A percentile compares a stretch with the other conserved stretches of the same genome.
These are phyloP conservation scores for Hedya salicella DNA, from an alignment of 2,888 invertebrate genomes.

Conservation along the genomic window DNA sequence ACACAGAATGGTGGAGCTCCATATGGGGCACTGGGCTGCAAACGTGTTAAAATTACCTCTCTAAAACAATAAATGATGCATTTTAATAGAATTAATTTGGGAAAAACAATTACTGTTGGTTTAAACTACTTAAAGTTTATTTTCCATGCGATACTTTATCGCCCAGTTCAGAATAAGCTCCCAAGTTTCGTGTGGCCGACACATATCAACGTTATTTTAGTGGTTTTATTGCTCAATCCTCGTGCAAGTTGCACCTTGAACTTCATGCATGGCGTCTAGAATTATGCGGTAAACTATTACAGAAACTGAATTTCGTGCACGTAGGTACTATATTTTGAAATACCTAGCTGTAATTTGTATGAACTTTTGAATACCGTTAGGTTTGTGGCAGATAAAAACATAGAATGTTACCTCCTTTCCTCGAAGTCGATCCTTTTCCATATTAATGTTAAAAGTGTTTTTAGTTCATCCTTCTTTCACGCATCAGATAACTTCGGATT, in stretches of 20 bases:
- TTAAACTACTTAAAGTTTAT: neutral
- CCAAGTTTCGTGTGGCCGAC: slow-evolving; percentile 27
- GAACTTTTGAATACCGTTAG: too few relatives aligned
- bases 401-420: too few relatives aligned
- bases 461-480: too few relatives aligned
- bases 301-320: neutral
- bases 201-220: slow-evolving; percentile 44
- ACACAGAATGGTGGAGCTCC: too few relatives aligned
- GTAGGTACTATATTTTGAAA: slow-evolving; percentile 13
- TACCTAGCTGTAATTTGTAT: neutral
- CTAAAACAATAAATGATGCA: too few relatives aligned
- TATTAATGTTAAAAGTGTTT: too few relatives aligned
- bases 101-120: neutral
- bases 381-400: neutral
- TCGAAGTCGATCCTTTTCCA: too few relatives aligned
- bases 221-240: slow-evolving; percentile 60
- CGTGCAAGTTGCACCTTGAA: slow-evolving; percentile 68
- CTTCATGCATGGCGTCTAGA: slow-evolving; percentile 49
- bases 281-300: slow-evolving; percentile 25
- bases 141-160: slow-evolving; percentile 1
- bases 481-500: too few relatives aligned
- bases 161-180: neutral
- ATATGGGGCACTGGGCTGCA: too few relatives aligned
- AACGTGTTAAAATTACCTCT: too few relatives aligned
- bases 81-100: neutral